Evolutionary conservation across 2,797 vertebrate species (phyloP).

Genomic region (Apodemus agrarius): DNA sequence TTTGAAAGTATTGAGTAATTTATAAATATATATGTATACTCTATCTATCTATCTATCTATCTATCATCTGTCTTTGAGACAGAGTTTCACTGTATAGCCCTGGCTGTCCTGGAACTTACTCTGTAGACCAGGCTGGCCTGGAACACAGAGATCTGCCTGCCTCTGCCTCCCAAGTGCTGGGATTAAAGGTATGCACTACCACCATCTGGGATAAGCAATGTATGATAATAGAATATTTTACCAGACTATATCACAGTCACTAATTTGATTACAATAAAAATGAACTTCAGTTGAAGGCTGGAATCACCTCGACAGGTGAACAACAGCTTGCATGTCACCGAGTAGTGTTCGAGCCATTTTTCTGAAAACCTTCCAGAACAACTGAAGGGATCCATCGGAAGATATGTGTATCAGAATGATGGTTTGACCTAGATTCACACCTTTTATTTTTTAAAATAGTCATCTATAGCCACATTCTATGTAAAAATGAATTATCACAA

Average conservation of each 20-base stretch:
- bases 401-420: background rate
- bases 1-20: conserved; percentile 42
- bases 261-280: conserved; percentile 37
- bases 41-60: too few species aligned
- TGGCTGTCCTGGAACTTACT: background rate
- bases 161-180: background rate
- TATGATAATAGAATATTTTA: conserved; percentile 21
- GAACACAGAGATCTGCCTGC: background rate
- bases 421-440: conserved; percentile 1
- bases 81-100: too few species aligned
- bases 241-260: background rate
- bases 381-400: background rate
- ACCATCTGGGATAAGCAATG: background rate
- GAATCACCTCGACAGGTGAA: conserved; percentile 12
- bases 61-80: too few species aligned
- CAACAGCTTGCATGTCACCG: background rate
- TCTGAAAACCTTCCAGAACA: conserved; percentile 42
- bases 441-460: conserved; percentile 1
- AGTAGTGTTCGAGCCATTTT: background rate
- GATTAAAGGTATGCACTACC: too few species aligned
- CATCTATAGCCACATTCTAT: background rate
- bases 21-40: background rate
- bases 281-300: background rate
- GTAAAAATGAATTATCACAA: conserved; percentile 24
- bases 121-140: background rate